Evolutionary conservation across 2,888 invertebrate species (phyloP).

Genomic region (Acanthosoma haemorrhoidale): DNA sequence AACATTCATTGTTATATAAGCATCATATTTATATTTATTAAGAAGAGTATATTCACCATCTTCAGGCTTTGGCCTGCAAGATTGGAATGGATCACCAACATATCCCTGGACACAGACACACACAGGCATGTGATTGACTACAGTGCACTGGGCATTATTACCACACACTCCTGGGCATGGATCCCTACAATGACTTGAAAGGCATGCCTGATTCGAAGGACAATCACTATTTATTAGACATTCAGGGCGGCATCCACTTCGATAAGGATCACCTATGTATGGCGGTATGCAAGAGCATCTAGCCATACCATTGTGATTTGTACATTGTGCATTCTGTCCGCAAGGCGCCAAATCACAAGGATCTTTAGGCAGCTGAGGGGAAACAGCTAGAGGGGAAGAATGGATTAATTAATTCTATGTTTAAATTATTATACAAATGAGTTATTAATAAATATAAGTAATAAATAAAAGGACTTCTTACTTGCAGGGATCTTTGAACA

Average conservation of each 20-base stretch:
- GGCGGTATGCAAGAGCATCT: slow-evolving; percentile 82
- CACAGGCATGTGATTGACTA: slow-evolving; percentile 74
- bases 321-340: slow-evolving; percentile 77
- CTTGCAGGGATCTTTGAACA: slow-evolving; percentile 57
- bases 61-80: slow-evolving; percentile 59
- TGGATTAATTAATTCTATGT: not conserved
- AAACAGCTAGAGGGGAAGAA: slow-evolving; percentile 38
- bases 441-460: no score
- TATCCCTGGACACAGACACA: slow-evolving; percentile 73
- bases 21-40: not conserved
- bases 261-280: slow-evolving; percentile 80
- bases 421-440: not conserved
- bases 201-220: slow-evolving; percentile 67
- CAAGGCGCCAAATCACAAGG: slow-evolving; percentile 77
- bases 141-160: slow-evolving; percentile 72
- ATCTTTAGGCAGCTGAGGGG: slow-evolving; percentile 48
- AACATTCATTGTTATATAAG: not conserved
- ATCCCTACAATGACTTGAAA: slow-evolving; percentile 78
- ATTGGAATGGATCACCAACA: slow-evolving; percentile 76
- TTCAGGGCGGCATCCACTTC: slow-evolving; percentile 78
- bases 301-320: slow-evolving; percentile 60
- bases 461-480: slow-evolving; percentile 42
- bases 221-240: slow-evolving; percentile 79
- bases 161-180: slow-evolving; percentile 83
- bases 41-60: slow-evolving; percentile 51